Base-by-base conservation (phyloP, 2,888 invertebrate genomes). In the Parnassius orleans region DNA sequence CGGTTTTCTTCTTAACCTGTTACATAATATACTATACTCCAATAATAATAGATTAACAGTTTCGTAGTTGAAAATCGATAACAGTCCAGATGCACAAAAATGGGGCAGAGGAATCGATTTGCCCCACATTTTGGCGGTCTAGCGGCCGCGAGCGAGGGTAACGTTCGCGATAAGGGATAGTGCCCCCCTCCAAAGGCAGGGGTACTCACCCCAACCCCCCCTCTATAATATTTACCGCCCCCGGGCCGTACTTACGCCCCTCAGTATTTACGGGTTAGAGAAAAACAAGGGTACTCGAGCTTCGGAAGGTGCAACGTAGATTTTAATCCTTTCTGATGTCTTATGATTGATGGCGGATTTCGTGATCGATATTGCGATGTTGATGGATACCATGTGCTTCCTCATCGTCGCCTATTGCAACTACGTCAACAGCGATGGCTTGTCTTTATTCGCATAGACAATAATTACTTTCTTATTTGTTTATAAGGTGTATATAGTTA, bases 261-360 rank as follows among this genome's bases (percentile, higher is more conserved):
- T 90, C 85, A 87, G 88, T 89, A 90, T 91, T 91, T 90, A 90
- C 91, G 91, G 90, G 86, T 88, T 90, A 86, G 89, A 91, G 91
- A 90, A 91, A 91, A 91, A 91, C 91, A 91, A 90, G 91, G 91
- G 91, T 89, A 90, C 90, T 90, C 87, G 84, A 88, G 87, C 87
- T 86, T 86, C 83, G 81, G 89, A 90, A 91, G 91, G 91, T 91
- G 91, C 91, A 91, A 90, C 90, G 90, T 90, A 87, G 89, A 91
- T 91, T 90, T 90, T 91, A 91, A 91, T 91, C 91, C 91, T 90
- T 91, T 90, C 86, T 88, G 90, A 91, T 90, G 90, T 89, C 89
- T 90, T 86, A 73, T 91, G 91, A 91, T 91, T 90, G 91, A 91
- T 91, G 91, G 84, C 85, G 89, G 90, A 90, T 90, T 90, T 86